Percentiles rank a stretch among this genome's conserved stretches.
phyloP scores from a whole-genome alignment of 2,888 invertebrate genomes.

The Idaea dimidiata region DNA sequence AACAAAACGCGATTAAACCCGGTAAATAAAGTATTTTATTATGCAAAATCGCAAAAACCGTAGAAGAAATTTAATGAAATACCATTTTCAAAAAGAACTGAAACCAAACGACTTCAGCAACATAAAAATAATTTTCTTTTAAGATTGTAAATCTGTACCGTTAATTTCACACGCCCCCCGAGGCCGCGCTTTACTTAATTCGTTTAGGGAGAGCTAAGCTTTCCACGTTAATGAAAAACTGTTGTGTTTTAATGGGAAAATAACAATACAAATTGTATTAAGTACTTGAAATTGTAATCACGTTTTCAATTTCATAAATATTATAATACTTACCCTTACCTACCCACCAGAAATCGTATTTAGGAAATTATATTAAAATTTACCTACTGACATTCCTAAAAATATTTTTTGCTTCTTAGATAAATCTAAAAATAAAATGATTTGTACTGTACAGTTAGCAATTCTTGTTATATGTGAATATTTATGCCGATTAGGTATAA shows the following conservation, averaged over 20 bases:
- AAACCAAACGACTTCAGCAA: constrained; percentile 21
- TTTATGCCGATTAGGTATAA: no score
- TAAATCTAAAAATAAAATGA: no score
- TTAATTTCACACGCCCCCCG: constrained; percentile 54
- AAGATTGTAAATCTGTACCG: constrained; percentile 47
- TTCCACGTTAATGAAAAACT: constrained; percentile 54
- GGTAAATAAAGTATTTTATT: no score
- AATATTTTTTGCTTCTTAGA: no score
- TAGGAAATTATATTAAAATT: not conserved
- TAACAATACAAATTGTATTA: constrained; percentile 42
- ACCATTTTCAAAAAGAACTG: constrained; percentile 16
- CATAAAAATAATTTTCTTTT: constrained; percentile 33
- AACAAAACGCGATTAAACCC: no score
- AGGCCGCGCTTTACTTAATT: constrained; percentile 53
- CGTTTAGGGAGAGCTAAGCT: constrained; percentile 49
- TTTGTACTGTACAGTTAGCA: no score
- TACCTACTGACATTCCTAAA: no score
- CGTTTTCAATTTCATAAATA: constrained; percentile 13
- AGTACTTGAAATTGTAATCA: constrained; percentile 32
- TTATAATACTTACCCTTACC: not conserved
- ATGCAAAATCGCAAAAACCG: no score
- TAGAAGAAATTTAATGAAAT: constrained; percentile 13
- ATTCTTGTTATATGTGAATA: no score
- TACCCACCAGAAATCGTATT: not conserved
- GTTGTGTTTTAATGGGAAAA: constrained; percentile 50